Evolutionary conservation across 2,888 invertebrate genomes (phyloP).

Genomic region (Odontocolon sp.): DNA sequence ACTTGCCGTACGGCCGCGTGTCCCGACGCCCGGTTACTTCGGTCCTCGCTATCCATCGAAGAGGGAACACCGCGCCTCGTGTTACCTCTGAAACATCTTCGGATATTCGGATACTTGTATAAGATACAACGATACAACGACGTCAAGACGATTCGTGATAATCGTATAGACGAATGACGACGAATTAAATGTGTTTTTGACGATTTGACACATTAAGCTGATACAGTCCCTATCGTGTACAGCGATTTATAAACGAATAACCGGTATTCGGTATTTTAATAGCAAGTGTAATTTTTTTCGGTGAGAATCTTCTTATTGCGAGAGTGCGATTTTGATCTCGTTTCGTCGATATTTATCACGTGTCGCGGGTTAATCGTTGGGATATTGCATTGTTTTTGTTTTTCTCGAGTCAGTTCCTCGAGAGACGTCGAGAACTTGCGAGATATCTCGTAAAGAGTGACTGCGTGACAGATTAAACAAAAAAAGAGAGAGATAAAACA

Average conservation of each 20-base stretch:
- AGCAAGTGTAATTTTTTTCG: conserved; percentile 22
- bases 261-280: neutral
- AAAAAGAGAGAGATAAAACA: neutral
- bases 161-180: conserved; percentile 20
- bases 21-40: neutral
- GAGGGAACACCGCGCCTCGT: conserved; percentile 16
- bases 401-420: neutral
- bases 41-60: neutral
- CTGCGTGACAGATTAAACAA: neutral
- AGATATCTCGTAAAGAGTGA: conserved; percentile 12
- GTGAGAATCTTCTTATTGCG: conserved; percentile 2
- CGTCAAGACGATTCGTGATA: conserved; percentile 2
- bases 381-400: neutral
- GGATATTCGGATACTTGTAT: conserved; percentile 17
- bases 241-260: neutral
- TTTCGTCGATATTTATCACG: conserved; percentile 13
- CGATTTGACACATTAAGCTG: neutral
- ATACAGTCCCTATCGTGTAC: neutral
- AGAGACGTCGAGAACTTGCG: conserved; percentile 1
- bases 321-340: conserved; percentile 21
- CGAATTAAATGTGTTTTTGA: conserved; percentile 32
- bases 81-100: conserved; percentile 4
- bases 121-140: neutral
- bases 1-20: conserved; percentile 8
- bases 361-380: conserved; percentile 14